These are phyloP conservation scores for Mus musculus DNA, from an alignment of 2,113 vertebrate species.

Conservation along the genomic window DNA sequence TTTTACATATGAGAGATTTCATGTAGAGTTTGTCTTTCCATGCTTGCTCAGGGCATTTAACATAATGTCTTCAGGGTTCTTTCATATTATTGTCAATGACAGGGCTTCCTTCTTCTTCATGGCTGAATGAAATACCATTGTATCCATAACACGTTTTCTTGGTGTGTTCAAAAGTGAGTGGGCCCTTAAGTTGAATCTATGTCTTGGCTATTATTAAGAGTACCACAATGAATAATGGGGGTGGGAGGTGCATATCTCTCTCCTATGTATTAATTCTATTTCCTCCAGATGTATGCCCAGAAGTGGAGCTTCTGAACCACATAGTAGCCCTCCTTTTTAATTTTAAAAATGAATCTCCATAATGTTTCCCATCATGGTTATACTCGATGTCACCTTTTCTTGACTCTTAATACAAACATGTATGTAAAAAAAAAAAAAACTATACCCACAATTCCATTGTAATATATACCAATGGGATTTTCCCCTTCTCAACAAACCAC, in stretches of 20 bases:
- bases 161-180: not conserved
- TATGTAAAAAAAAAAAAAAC: not conserved
- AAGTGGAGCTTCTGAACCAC: not conserved
- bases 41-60: not conserved
- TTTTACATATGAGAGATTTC: not conserved
- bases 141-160: not conserved
- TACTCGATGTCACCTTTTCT: not conserved
- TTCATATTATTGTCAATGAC: not conserved
- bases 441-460: not conserved
- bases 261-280: not conserved
- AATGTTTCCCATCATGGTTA: not conserved
- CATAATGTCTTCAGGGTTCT: not conserved
- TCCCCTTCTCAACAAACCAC: slow-evolving; percentile 25
- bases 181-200: not conserved
- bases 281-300: not conserved
- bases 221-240: not conserved
- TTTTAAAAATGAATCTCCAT: not conserved
- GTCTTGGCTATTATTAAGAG: not conserved
- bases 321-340: not conserved
- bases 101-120: not conserved
- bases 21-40: not conserved
- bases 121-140: not conserved
- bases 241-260: not conserved
- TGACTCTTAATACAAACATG: not conserved
- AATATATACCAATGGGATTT: not conserved